Evolutionary conservation across 2,797 vertebrate genomes (phyloP).

Genomic region (Lagodon rhomboides): DNA sequence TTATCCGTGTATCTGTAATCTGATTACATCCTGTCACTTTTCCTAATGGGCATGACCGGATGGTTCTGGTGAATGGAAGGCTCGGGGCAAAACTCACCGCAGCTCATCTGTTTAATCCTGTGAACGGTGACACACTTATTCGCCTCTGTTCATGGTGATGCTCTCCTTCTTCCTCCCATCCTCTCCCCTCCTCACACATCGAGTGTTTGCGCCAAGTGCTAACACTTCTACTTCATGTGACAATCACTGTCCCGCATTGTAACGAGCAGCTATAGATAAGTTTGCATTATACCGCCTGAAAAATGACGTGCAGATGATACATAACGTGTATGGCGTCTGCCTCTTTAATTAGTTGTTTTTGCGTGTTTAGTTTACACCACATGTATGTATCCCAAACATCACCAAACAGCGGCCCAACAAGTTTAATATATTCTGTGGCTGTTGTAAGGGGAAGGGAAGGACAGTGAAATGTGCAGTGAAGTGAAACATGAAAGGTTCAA

Average conservation of each 20-base stretch:
- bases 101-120: neutral
- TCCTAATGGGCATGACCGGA: neutral
- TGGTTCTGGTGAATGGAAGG: neutral
- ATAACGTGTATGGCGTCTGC: slow-evolving; percentile 9
- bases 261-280: neutral
- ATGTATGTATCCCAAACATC: slow-evolving; percentile 55
- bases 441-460: slow-evolving; percentile 49
- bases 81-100: neutral
- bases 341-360: slow-evolving; percentile 27
- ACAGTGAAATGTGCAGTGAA: slow-evolving; percentile 80
- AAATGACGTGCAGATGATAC: slow-evolving; percentile 13
- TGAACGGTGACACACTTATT: neutral
- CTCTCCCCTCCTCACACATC: neutral
- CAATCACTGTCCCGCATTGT: neutral
- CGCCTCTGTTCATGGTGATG: neutral
- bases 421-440: slow-evolving; percentile 69
- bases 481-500: slow-evolving; percentile 79
- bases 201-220: too few relatives aligned
- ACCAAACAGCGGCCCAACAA: slow-evolving; percentile 64
- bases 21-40: neutral
- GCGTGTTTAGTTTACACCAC: slow-evolving; percentile 39
- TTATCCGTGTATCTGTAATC: neutral
- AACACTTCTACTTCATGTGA: neutral
- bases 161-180: neutral
- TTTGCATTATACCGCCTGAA: slow-evolving; percentile 29